Conservation (phyloP, 2,888 invertebrate genomes). For the Pilophorus perplexus region DNA sequence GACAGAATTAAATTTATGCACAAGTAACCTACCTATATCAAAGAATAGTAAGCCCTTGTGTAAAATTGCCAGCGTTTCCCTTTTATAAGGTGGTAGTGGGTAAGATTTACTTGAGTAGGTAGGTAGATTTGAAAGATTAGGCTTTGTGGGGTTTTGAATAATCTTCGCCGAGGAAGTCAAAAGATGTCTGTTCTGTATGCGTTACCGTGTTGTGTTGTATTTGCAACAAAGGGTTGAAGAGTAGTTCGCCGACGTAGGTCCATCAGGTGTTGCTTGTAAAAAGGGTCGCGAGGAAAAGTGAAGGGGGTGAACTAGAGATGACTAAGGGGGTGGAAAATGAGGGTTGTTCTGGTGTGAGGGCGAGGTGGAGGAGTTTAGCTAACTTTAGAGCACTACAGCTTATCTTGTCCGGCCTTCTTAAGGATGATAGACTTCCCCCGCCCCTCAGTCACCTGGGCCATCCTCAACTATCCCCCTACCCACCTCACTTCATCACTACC, state of each 20-base stretch:
- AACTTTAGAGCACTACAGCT: conserved; percentile 37
- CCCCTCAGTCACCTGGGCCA: background rate
- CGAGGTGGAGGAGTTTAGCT: conserved; percentile 1
- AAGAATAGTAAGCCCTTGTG: no score
- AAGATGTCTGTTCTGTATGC: background rate
- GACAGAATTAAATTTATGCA: no score
- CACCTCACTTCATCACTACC: background rate
- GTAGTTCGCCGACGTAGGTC: background rate
- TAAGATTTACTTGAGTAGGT: no score
- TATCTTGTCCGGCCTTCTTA: conserved; percentile 24
- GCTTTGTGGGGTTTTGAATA: no score
- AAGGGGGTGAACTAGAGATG: conserved; percentile 9
- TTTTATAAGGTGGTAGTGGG: no score
- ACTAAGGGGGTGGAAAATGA: background rate
- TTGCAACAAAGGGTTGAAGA: background rate
- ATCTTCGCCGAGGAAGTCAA: no score
- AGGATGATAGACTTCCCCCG: conserved; percentile 3
- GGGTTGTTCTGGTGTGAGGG: background rate
- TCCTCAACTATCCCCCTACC: conserved; percentile 1
- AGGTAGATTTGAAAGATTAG: no score
- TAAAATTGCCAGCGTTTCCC: no score
- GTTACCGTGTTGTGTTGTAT: background rate
- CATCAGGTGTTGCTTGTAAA: conserved; percentile 17
- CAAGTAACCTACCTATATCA: no score
- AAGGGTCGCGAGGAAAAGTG: conserved; percentile 18